Evolutionary conservation across 1,140 invertebrate genomes (phyloP).

Genomic region (Drosophila punjabiensis): DNA sequence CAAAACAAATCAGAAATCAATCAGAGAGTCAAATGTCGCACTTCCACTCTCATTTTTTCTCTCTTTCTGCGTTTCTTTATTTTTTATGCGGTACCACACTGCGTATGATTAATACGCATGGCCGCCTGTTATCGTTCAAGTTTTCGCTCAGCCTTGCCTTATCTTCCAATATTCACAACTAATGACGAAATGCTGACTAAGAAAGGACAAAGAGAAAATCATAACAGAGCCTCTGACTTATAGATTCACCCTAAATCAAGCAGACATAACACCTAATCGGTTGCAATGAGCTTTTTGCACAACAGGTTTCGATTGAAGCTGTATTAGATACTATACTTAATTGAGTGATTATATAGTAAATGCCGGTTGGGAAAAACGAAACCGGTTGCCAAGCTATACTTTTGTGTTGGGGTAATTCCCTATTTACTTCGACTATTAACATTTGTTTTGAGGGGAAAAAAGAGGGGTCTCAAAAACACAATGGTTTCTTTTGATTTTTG

Average conservation of each 20-base stretch:
- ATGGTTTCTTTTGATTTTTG: slow-evolving; percentile 3
- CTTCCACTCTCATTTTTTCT: background rate
- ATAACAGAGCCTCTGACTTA: background rate
- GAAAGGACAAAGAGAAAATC: slow-evolving; percentile 19
- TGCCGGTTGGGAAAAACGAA: slow-evolving; percentile 44
- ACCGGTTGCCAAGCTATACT: slow-evolving; percentile 38
- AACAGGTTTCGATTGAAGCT: slow-evolving; percentile 29
- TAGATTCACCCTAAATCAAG: background rate
- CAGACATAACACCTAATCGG: slow-evolving; percentile 21
- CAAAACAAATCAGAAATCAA: slow-evolving; percentile 50
- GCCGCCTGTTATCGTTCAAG: slow-evolving; percentile 23
- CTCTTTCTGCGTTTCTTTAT: background rate
- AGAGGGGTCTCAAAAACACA: background rate
- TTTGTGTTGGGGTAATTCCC: slow-evolving; percentile 21
- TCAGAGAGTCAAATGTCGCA: slow-evolving; percentile 9
- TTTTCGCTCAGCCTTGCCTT: slow-evolving; percentile 1
- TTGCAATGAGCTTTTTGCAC: slow-evolving; percentile 1
- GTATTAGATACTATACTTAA: slow-evolving; percentile 29
- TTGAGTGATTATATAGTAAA: slow-evolving; percentile 38
- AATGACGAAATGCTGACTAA: slow-evolving; percentile 38
- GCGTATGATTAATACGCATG: slow-evolving; percentile 49
- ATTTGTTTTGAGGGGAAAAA: background rate
- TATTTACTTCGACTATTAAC: slow-evolving; percentile 25
- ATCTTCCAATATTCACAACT: slow-evolving; percentile 25
- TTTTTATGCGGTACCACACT: background rate